Base-by-base conservation (phyloP, 2,113 vertebrate genomes). In the Thomomys bottae region DNA sequence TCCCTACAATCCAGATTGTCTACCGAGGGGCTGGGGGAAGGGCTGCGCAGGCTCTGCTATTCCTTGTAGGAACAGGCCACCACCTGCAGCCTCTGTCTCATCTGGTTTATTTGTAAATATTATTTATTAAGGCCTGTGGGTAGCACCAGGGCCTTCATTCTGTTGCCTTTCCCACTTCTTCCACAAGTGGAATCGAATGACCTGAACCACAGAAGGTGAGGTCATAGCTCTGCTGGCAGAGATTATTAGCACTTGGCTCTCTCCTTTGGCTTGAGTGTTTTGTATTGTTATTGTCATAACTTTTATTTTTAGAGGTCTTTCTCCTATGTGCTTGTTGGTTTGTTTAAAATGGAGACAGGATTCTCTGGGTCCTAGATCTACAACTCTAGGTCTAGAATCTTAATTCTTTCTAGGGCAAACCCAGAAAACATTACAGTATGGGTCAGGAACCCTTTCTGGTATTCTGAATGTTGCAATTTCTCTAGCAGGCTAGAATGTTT, bases 191-290 rank as follows among this genome's bases (percentile, higher is more conserved):
- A 80, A 80, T 70, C 64, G 32, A 79, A 91, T 95, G 94, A 87
- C 88, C 93, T 0, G 36, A 81, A 72, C 64, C 73, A 38, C 24
- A 42, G 78, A 84, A 66, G 30, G 38, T 72, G 87, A 89, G 94
- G 91, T 95, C 87, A 91, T 63, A 14, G 28, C 95, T 96, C 96
- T 97, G 97, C 96, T 34, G 96, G 96, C 96, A 95, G 96, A 96
- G 96, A 82, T 45, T 23, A 57, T 64, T 34, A 75, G 75, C 93
- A 63, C 81, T 71, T 83, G 72, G 70, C 40, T 71, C 32, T 36
- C 54, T 87, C 71, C 61, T 85, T 90, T 36, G 86, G 89, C 92
- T 75, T 92, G 49, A 82, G 77, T 78, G 32, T 93, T 83, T 84
- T 45, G 23, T 82, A 72, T 90, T 94, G 38, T 84, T 87, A 57